Evolutionary conservation across 2,888 invertebrate species (phyloP).

Genomic region (Leucophenga maculata): DNA sequence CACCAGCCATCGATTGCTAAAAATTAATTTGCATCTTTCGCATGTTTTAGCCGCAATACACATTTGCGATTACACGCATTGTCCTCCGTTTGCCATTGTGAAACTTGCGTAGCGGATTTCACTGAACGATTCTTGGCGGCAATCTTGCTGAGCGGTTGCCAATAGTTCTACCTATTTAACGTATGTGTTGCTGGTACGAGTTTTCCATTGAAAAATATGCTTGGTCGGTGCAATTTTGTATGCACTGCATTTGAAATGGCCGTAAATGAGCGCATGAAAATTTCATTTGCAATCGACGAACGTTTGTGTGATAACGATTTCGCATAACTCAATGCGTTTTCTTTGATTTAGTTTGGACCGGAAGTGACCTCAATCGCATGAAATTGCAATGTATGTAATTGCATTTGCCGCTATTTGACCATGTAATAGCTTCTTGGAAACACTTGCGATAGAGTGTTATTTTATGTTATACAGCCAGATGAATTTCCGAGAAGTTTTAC

Average conservation of each 20-base stretch:
- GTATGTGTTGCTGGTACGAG: neutral
- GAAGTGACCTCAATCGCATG: conserved; percentile 17
- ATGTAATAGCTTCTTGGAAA: too few relatives aligned
- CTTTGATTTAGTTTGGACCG: conserved; percentile 13
- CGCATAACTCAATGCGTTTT: conserved; percentile 21
- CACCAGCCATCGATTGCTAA: neutral
- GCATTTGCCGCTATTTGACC: neutral
- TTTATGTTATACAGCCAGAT: too few relatives aligned
- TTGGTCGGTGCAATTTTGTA: too few relatives aligned
- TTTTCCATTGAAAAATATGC: neutral
- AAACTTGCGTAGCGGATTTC: neutral
- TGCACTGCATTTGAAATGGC: neutral
- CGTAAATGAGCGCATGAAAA: neutral
- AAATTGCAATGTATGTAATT: conserved; percentile 59
- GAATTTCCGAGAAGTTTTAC: too few relatives aligned
- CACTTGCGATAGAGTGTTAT: too few relatives aligned
- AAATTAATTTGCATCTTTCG: conserved; percentile 11
- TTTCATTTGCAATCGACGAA: conserved; percentile 29
- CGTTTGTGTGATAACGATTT: conserved; percentile 21
- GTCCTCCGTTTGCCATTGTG: neutral
- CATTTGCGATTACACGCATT: too few relatives aligned
- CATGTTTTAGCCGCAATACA: neutral
- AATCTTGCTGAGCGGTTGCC: neutral
- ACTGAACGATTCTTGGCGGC: neutral
- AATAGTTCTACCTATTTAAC: too few relatives aligned